A percentile compares a stretch with the other conserved stretches of the same genome.
Evolutionary conservation across 2,113 vertebrate genomes (phyloP).

Genomic region (Alethe diademata): DNA sequence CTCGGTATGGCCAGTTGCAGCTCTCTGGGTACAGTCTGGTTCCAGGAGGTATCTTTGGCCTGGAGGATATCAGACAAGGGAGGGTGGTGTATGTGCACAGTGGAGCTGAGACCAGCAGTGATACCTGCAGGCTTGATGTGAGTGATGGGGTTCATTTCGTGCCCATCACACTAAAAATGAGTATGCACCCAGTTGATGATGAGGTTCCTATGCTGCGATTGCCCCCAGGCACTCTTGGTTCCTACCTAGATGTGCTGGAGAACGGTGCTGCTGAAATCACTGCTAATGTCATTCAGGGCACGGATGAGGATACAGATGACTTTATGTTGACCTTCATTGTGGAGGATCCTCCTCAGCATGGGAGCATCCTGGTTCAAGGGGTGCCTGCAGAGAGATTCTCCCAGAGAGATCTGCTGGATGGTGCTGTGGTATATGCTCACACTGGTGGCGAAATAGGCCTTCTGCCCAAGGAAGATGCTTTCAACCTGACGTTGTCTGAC

Average conservation of each 20-base stretch:
- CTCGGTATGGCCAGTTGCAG: slow-evolving; percentile 82
- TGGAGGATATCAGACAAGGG: slow-evolving; percentile 84
- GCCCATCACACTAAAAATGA: slow-evolving; percentile 86
- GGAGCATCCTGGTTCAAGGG: slow-evolving; percentile 86
- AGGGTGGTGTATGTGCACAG: slow-evolving; percentile 84
- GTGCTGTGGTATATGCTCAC: slow-evolving; percentile 87
- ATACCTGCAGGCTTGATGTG: slow-evolving; percentile 87
- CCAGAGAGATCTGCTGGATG: slow-evolving; percentile 90
- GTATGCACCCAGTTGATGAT: slow-evolving; percentile 81
- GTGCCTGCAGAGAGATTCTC: slow-evolving; percentile 83
- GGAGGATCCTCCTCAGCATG: slow-evolving; percentile 82
- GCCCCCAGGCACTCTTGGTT: slow-evolving; percentile 86
- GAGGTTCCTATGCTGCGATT: slow-evolving; percentile 78
- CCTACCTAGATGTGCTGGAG: slow-evolving; percentile 90
- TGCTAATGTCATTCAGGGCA: slow-evolving; percentile 85
- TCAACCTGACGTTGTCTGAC: slow-evolving; percentile 91
- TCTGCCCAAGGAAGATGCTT: slow-evolving; percentile 83
- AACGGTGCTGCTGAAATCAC: slow-evolving; percentile 91
- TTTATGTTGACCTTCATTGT: slow-evolving; percentile 91
- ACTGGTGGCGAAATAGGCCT: slow-evolving; percentile 89
- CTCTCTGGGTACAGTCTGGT: slow-evolving; percentile 76
- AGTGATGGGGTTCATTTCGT: slow-evolving; percentile 90
- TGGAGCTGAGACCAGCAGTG: slow-evolving; percentile 80
- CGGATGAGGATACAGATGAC: slow-evolving; percentile 83
- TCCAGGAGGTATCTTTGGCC: slow-evolving; percentile 78